These are phyloP conservation scores for Loxodonta africana DNA, from an alignment of 2,113 vertebrate species.

Conservation along the genomic window DNA sequence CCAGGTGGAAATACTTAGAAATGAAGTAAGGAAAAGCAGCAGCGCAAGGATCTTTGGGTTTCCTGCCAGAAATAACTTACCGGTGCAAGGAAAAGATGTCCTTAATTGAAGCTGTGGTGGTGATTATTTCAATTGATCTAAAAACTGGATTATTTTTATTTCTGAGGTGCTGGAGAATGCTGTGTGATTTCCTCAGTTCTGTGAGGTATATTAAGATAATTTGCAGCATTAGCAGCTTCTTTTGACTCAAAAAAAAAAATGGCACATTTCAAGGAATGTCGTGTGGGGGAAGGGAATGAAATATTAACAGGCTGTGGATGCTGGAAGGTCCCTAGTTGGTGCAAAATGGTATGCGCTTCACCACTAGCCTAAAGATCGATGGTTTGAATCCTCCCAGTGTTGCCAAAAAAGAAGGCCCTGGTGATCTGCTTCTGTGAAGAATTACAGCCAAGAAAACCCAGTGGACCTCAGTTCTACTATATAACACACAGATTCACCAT, in stretches of 20 bases:
- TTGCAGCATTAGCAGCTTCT: neutral
- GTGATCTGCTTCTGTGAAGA: neutral
- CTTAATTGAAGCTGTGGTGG: neutral
- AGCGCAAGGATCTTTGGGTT: neutral
- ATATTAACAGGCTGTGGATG: neutral
- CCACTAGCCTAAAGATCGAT: neutral
- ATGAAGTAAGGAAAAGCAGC: slow-evolving; percentile 35
- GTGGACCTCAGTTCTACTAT: neutral
- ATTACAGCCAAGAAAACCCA: neutral
- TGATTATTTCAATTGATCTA: slow-evolving; percentile 60
- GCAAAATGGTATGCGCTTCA: neutral
- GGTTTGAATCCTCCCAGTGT: neutral
- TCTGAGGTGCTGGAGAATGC: neutral
- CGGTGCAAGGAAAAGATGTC: slow-evolving; percentile 46
- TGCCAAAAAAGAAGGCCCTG: neutral
- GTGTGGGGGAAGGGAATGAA: neutral
- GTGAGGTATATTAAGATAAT: neutral
- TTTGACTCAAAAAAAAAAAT: neutral
- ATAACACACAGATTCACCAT: neutral
- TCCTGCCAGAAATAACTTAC: slow-evolving; percentile 61
- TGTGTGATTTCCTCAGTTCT: neutral
- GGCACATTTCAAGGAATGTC: neutral
- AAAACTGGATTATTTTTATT: slow-evolving; percentile 25
- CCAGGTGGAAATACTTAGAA: slow-evolving; percentile 17
- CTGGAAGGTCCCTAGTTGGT: neutral